Percentiles rank a stretch among this genome's conserved stretches.
Conservation (phyloP, 2,888 invertebrate genomes). For the Branchellion lobata region DNA sequence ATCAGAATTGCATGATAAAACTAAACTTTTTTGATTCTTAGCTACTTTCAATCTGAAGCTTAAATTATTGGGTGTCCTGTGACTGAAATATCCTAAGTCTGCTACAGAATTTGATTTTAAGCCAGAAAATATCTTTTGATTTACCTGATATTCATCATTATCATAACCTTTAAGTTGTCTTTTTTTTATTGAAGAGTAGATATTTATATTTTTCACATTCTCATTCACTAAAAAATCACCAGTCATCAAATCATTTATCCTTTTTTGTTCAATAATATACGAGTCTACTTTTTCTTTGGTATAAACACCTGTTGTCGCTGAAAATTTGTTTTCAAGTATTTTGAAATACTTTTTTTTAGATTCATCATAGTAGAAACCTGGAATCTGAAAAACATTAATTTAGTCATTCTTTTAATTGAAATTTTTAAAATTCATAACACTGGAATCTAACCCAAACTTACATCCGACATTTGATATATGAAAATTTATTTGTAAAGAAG, state of each 20-base stretch:
- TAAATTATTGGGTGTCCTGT: too few species aligned
- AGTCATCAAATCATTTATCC: background rate
- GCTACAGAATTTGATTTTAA: too few species aligned
- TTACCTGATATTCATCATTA: background rate
- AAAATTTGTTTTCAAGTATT: background rate
- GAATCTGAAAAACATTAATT: background rate
- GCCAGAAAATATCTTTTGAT: background rate
- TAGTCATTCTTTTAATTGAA: too few species aligned
- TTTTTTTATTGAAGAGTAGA: background rate
- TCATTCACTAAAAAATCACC: background rate
- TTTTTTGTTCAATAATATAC: background rate
- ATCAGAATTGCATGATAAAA: too few species aligned
- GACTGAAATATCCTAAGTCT: too few species aligned
- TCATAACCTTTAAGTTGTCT: background rate
- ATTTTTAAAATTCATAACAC: too few species aligned
- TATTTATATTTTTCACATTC: background rate
- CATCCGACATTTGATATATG: too few species aligned
- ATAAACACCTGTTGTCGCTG: background rate
- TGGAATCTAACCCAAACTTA: too few species aligned
- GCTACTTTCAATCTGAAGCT: too few species aligned
- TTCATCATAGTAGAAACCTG: conserved; percentile 15
- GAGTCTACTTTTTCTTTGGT: background rate
- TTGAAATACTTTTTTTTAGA: background rate
- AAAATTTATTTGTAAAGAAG: too few species aligned
- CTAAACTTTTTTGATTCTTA: too few species aligned